Conservation (phyloP, 2,888 invertebrate genomes). For the Geophilus truncorum region DNA sequence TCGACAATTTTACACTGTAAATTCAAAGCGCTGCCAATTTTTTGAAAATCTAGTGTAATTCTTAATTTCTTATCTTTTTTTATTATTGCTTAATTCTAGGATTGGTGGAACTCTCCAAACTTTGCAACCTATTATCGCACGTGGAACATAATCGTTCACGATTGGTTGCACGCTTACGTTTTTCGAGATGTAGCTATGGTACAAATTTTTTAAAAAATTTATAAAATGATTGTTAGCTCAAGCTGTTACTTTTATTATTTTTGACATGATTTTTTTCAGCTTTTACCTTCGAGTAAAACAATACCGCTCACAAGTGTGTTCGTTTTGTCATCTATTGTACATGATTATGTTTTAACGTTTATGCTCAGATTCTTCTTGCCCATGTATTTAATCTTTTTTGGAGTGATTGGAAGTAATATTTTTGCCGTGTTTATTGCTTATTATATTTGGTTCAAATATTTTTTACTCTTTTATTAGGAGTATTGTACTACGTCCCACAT, state of each 20-base stretch:
- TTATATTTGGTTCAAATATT: too few species aligned
- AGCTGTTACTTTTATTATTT: too few species aligned
- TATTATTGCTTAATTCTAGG: too few species aligned
- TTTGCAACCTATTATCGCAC: slow-evolving; percentile 80
- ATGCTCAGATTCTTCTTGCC: slow-evolving; percentile 67
- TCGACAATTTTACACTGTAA: slow-evolving; percentile 70
- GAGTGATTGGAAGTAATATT: slow-evolving; percentile 25
- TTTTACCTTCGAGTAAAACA: background rate
- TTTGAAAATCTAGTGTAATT: background rate
- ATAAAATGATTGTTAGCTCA: slow-evolving; percentile 44
- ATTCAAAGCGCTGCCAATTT: slow-evolving; percentile 34
- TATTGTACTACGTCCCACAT: slow-evolving; percentile 52
- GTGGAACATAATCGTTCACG: slow-evolving; percentile 93
- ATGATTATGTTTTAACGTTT: slow-evolving; percentile 77
- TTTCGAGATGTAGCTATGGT: slow-evolving; percentile 61
- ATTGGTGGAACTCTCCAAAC: slow-evolving; percentile 88
- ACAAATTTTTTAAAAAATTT: slow-evolving; percentile 47
- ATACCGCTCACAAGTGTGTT: background rate
- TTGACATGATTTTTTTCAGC: slow-evolving; percentile 42
- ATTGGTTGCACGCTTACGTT: slow-evolving; percentile 87
- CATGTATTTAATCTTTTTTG: slow-evolving; percentile 51
- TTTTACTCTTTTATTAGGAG: slow-evolving; percentile 42
- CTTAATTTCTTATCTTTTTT: slow-evolving; percentile 34
- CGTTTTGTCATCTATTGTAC: slow-evolving; percentile 59
- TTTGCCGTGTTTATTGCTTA: background rate